Conservation (phyloP, 2,888 invertebrate species). For the Phymatocera aterrima region DNA sequence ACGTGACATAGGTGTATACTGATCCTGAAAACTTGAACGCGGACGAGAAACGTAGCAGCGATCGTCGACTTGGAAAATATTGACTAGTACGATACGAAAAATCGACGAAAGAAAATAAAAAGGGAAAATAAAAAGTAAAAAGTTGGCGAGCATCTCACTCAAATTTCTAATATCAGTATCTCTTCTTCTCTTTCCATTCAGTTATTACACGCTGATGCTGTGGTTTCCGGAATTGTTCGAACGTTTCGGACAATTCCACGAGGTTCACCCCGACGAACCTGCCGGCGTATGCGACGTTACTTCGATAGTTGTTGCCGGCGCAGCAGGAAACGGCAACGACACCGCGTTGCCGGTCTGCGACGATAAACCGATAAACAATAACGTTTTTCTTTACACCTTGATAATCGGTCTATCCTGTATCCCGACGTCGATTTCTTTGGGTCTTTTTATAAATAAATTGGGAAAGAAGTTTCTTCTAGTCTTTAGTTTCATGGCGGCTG, state of each 20-base stretch:
- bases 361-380: slow-evolving; percentile 73
- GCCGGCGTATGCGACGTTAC: slow-evolving; percentile 79
- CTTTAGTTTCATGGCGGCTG: slow-evolving; percentile 78
- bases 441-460: slow-evolving; percentile 78
- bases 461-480: slow-evolving; percentile 79
- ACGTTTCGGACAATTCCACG: slow-evolving; percentile 78
- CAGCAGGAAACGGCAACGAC: slow-evolving; percentile 40
- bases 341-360: slow-evolving; percentile 56
- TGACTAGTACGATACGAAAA: too few relatives aligned
- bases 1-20: too few relatives aligned
- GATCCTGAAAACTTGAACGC: too few relatives aligned
- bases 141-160: too few relatives aligned
- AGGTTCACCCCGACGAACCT: slow-evolving; percentile 72
- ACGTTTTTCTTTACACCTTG: slow-evolving; percentile 78
- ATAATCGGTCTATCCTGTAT: slow-evolving; percentile 79
- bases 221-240: slow-evolving; percentile 85
- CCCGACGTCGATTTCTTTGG: slow-evolving; percentile 78
- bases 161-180: neutral
- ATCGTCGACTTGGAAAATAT: too few relatives aligned
- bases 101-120: too few relatives aligned
- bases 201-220: slow-evolving; percentile 81
- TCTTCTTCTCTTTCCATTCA: slow-evolving; percentile 61
- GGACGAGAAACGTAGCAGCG: too few relatives aligned
- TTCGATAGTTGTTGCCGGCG: slow-evolving; percentile 67
- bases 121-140: too few relatives aligned